Evolutionary conservation across 2,888 invertebrate species (phyloP).

Genomic region (Cheilosia grossa): DNA sequence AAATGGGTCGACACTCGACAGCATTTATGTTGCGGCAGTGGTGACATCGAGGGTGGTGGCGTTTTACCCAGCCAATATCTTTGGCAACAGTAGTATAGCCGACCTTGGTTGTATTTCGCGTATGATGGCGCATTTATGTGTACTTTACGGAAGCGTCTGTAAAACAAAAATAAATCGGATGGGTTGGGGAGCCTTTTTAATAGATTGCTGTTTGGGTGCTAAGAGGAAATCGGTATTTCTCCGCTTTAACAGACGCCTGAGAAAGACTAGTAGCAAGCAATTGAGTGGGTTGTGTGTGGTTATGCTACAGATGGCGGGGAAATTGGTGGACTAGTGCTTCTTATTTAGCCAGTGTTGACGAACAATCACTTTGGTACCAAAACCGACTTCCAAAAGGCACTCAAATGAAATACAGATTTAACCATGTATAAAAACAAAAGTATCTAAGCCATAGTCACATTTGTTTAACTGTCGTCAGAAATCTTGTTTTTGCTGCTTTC

Average conservation of each 20-base stretch:
- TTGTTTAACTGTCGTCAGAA: too few species aligned
- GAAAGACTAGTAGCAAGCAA: not conserved
- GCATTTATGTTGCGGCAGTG: conserved; percentile 40
- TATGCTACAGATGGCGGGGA: not conserved
- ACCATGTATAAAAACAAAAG: too few species aligned
- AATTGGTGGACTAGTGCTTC: not conserved
- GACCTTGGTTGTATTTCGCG: conserved; percentile 37
- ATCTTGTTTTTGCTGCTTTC: too few species aligned
- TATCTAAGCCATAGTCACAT: too few species aligned
- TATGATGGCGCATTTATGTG: conserved; percentile 2
- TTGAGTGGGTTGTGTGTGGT: not conserved
- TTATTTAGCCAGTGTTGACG: not conserved
- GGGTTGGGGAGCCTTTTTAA: not conserved
- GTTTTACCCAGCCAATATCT: conserved; percentile 11
- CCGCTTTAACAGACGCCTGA: not conserved
- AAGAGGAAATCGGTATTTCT: not conserved
- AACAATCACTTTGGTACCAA: not conserved
- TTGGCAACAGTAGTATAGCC: not conserved
- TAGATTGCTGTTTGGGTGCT: not conserved
- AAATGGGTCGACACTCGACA: conserved; percentile 57
- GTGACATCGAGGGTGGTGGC: conserved; percentile 5
- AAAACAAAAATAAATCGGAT: not conserved
- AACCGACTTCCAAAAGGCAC: too few species aligned
- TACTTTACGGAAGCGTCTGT: not conserved
- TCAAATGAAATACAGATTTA: too few species aligned